Percentiles rank a stretch among this genome's conserved stretches.
phyloP scores from a whole-genome alignment of 2,113 vertebrate genomes.

The Chunga burmeisteri region DNA sequence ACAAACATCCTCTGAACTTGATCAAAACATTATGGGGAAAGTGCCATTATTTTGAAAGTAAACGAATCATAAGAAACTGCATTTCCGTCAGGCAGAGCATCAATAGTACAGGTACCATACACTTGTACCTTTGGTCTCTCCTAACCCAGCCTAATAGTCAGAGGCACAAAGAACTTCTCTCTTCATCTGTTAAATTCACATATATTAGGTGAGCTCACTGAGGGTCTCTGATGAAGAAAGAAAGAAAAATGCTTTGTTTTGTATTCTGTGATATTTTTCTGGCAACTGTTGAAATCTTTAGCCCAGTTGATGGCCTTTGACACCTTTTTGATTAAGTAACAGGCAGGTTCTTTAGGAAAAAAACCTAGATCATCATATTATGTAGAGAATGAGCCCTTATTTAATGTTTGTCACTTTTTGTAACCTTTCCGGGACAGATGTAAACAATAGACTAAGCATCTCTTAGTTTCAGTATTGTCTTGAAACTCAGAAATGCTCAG shows the following conservation, averaged over 20 bases:
- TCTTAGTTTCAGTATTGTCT: background rate
- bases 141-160: background rate
- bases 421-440: background rate
- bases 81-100: background rate
- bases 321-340: background rate
- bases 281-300: background rate
- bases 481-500: background rate
- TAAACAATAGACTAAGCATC: background rate
- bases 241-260: background rate
- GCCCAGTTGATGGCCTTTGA: background rate
- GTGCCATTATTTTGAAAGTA: background rate
- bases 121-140: background rate
- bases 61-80: background rate
- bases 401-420: background rate
- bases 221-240: background rate
- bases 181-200: background rate
- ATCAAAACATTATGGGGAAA: background rate
- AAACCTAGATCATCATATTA: background rate
- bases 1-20: background rate
- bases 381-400: background rate
- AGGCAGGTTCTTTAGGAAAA: background rate
- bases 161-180: background rate
- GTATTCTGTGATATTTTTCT: background rate
- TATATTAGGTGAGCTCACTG: background rate
- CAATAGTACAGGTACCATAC: background rate